Conservation (phyloP, 2,888 invertebrate genomes). For the Microdon myrmicae region DNA sequence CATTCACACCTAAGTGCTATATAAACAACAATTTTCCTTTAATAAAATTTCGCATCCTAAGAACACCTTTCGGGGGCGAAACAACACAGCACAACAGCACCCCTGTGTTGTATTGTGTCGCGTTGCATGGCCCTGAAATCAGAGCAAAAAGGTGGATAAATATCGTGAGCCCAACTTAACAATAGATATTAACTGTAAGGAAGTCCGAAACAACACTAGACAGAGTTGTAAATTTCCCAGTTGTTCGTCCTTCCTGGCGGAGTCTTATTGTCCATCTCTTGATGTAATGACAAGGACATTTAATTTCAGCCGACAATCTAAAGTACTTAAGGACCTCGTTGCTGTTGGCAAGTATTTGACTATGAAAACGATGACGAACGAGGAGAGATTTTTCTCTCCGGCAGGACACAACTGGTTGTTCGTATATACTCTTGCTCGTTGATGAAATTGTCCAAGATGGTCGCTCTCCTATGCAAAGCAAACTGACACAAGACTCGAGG, state of each 20-base stretch:
- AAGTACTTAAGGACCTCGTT: slow-evolving; percentile 38
- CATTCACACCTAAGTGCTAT: slow-evolving; percentile 47
- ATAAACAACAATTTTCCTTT: slow-evolving; percentile 47
- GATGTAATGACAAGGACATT: slow-evolving; percentile 47
- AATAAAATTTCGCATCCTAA: slow-evolving; percentile 37
- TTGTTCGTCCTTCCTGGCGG: slow-evolving; percentile 27
- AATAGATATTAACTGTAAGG: slow-evolving; percentile 41
- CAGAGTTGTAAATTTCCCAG: slow-evolving; percentile 15
- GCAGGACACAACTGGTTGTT: slow-evolving; percentile 6
- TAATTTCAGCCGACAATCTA: slow-evolving; percentile 41
- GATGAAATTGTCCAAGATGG: no score
- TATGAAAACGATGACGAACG: not conserved
- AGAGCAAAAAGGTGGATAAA: slow-evolving; percentile 9
- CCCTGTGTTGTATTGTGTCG: slow-evolving; percentile 5
- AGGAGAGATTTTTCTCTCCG: slow-evolving; percentile 4
- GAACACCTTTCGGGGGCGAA: slow-evolving; percentile 18
- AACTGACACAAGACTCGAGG: no score
- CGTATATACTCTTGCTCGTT: not conserved
- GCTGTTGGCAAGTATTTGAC: slow-evolving; percentile 2
- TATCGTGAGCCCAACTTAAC: slow-evolving; percentile 22
- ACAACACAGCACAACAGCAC: slow-evolving; percentile 1
- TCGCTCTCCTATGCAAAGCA: no score
- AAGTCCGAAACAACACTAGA: slow-evolving; percentile 11
- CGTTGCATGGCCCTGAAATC: slow-evolving; percentile 29
- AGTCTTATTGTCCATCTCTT: slow-evolving; percentile 19